Conservation (phyloP, 2,888 invertebrate species). For the Plagiodera versicolora region DNA sequence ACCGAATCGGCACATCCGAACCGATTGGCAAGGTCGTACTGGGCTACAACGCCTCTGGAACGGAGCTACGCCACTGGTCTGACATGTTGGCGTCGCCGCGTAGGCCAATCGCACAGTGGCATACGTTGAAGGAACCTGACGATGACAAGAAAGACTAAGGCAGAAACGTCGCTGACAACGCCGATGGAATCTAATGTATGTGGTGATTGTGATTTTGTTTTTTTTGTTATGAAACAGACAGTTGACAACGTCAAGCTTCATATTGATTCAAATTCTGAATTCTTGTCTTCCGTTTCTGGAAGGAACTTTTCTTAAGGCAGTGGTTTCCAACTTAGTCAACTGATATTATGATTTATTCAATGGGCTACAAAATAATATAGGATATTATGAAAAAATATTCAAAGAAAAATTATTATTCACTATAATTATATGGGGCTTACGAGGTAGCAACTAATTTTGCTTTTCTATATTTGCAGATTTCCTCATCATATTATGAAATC, state of each 20-base stretch:
- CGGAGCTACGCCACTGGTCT: slow-evolving; percentile 99
- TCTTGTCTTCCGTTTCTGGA: no score
- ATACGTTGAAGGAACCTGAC: slow-evolving; percentile 97
- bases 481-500: slow-evolving; percentile 30
- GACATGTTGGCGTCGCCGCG: slow-evolving; percentile 99
- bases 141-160: slow-evolving; percentile 85
- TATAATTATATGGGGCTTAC: no score
- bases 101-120: slow-evolving; percentile 99
- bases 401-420: no score
- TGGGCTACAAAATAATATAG: no score
- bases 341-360: no score
- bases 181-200: slow-evolving; percentile 24
- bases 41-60: slow-evolving; percentile 97
- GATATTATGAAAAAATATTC: no score
- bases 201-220: slow-evolving; percentile 22
- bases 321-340: no score
- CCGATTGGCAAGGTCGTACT: slow-evolving; percentile 97
- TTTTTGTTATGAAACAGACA: no score
- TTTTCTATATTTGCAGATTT: slow-evolving; percentile 29
- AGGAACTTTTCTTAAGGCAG: no score
- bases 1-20: slow-evolving; percentile 99
- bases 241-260: no score
- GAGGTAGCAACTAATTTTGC: no score
- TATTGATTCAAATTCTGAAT: no score
- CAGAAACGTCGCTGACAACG: slow-evolving; percentile 35